Evolutionary conservation across 2,888 invertebrate species (phyloP), one percentile per base, ranked within the genome.

Genomic region (Lasioglossum figueresi): DNA sequence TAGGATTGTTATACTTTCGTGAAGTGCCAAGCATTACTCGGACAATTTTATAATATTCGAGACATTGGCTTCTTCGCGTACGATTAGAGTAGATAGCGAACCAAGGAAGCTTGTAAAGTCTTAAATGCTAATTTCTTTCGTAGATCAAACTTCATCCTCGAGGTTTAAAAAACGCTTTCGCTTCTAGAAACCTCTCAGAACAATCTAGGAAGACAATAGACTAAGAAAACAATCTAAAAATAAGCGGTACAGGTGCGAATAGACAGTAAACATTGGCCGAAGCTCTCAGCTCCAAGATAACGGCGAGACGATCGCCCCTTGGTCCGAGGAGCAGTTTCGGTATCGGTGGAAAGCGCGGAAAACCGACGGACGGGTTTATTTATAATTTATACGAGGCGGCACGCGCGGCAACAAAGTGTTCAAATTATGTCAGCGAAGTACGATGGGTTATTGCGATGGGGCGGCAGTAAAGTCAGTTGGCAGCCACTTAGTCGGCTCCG

Each of bases 391-490:
- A 82, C 75, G 86, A 84, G 80, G 52, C 72, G 40, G 45, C 52
- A 76, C 27, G 74, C 73, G 59, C 68, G 27, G 78, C 77, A 70
- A 87, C 83, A 83, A 84, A 88, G 84, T 88, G 84, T 85, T 84
- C 75, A 81, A 90, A 88, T 89, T 83, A 87, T 89, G 79, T 71
- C 76, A 40, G 71, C 19, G 48, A 82, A 71, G 40, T 66, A 48
- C 76, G 83, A 87, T 84, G 79, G 84, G 77, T 82, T 83, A 78
- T 74, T 79, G 85, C 83, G 34, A 63, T 63, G 81, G 74, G 76
- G 78, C 71, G 83, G 83, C 68, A 71, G 76, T 88, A 91, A 91
- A 91, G 76, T 71, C 48, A 72, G 82, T 90, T 90, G 90, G 88
- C 91, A 90, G 76, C 81, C 84, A 71, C 59, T 88, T 82, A 37